phyloP scores from a whole-genome alignment of 2,888 invertebrate species.

The Panopea generosa region DNA sequence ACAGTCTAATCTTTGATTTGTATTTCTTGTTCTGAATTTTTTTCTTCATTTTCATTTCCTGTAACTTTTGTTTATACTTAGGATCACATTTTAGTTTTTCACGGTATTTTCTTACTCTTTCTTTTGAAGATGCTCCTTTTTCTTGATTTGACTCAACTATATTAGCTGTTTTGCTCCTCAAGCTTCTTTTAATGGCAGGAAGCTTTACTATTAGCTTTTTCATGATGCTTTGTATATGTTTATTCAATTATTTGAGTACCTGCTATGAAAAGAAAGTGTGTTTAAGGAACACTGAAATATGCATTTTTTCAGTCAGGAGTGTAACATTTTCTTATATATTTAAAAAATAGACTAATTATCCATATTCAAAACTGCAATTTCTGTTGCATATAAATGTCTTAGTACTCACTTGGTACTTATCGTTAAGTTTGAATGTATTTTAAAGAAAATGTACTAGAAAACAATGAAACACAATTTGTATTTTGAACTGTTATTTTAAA shows the following conservation, averaged over 20 bases:
- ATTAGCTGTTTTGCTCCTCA: neutral
- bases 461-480: too few relatives aligned
- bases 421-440: too few relatives aligned
- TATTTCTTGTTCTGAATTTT: conserved; percentile 7
- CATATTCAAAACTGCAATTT: too few relatives aligned
- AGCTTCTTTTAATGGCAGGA: conserved; percentile 1
- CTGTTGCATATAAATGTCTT: too few relatives aligned
- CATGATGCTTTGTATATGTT: neutral
- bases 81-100: conserved; percentile 24
- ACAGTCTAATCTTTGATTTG: conserved; percentile 1
- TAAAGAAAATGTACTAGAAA: too few relatives aligned
- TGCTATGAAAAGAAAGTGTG: too few relatives aligned
- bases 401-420: too few relatives aligned
- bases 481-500: too few relatives aligned
- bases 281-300: neutral
- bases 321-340: neutral
- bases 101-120: conserved; percentile 12
- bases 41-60: conserved; percentile 7
- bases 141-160: neutral
- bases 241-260: too few relatives aligned
- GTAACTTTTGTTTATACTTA: neutral
- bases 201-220: conserved; percentile 5
- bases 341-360: too few relatives aligned
- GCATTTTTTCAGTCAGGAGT: neutral
- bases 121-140: conserved; percentile 6